Conservation (phyloP, 1,140 invertebrate species). For the Dermatophagoides farinae region DNA sequence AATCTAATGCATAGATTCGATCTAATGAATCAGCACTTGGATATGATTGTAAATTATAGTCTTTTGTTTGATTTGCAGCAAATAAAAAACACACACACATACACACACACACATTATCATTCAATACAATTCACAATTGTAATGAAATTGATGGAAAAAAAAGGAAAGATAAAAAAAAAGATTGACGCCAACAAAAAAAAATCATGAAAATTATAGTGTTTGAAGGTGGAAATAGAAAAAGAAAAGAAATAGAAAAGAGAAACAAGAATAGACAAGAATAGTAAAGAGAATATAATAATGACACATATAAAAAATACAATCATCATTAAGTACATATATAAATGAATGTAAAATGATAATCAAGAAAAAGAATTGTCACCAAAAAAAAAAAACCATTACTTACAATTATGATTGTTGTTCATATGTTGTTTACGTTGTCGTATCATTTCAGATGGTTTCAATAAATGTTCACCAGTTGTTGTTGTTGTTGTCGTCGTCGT, state of each 20-base stretch:
- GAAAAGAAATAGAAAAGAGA: background rate
- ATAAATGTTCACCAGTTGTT: slow-evolving; percentile 28
- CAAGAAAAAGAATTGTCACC: background rate
- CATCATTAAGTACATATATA: background rate
- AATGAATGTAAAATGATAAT: background rate
- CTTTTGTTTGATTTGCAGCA: slow-evolving; percentile 18
- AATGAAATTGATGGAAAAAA: slow-evolving; percentile 3
- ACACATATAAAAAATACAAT: background rate
- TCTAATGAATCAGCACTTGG: slow-evolving; percentile 27
- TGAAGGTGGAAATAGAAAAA: background rate
- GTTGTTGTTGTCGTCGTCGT: slow-evolving; percentile 21
- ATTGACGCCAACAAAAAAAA: background rate
- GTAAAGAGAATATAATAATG: background rate
- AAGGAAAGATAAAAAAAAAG: background rate
- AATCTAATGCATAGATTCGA: slow-evolving; percentile 13
- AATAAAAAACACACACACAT: no score
- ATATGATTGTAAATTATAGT: slow-evolving; percentile 25
- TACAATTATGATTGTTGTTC: no score
- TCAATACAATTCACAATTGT: background rate
- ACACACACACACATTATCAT: no score
- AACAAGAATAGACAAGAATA: background rate
- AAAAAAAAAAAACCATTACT: background rate
- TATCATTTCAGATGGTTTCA: slow-evolving; percentile 33
- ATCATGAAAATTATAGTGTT: background rate
- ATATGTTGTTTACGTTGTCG: slow-evolving; percentile 23